Evolutionary conservation across 1,140 invertebrate genomes (phyloP).

Genomic region (Drosophila pseudoobscura): DNA sequence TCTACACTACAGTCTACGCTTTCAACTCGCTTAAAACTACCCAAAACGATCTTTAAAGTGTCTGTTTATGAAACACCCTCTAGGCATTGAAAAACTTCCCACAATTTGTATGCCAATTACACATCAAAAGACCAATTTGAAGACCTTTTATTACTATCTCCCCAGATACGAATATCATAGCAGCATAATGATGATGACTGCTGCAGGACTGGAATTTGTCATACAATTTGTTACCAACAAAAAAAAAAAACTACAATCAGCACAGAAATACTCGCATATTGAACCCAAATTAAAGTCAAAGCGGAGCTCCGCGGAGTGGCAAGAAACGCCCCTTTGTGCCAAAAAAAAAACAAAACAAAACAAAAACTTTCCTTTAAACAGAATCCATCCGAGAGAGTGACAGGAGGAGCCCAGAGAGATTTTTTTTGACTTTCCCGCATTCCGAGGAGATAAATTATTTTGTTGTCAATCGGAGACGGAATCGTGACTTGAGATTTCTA

Average conservation of each 20-base stretch:
- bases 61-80: too few relatives aligned
- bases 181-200: neutral
- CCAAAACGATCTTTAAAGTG: too few relatives aligned
- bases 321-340: constrained; percentile 8
- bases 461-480: constrained; percentile 62
- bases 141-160: neutral
- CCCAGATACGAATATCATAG: neutral
- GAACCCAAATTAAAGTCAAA: constrained; percentile 7
- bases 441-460: constrained; percentile 68
- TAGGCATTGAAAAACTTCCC: neutral
- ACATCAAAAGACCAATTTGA: neutral
- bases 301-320: neutral
- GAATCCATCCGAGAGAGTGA: constrained; percentile 39
- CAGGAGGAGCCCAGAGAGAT: constrained; percentile 34
- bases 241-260: neutral
- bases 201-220: constrained; percentile 12
- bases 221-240: neutral
- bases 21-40: too few relatives aligned
- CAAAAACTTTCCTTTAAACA: constrained; percentile 43
- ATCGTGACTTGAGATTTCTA: constrained; percentile 73
- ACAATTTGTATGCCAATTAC: neutral
- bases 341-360: neutral
- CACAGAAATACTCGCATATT: constrained; percentile 2
- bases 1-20: too few relatives aligned
- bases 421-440: constrained; percentile 44